Base-by-base conservation (phyloP, 2,888 invertebrate genomes). In the Andrena hattorfiana region DNA sequence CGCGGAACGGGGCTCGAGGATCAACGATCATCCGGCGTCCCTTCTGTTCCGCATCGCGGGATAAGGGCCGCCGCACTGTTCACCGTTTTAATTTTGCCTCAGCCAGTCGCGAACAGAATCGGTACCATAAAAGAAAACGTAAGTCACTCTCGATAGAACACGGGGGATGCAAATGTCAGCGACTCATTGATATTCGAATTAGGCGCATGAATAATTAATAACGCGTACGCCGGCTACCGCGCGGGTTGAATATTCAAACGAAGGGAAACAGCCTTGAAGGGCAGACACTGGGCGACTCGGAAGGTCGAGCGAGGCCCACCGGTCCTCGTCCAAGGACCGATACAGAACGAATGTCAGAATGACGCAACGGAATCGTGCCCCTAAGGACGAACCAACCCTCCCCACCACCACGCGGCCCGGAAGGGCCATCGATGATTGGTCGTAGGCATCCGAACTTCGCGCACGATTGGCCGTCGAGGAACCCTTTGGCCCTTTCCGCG, bases 331-430 rank as follows among this genome's bases (percentile, higher is more conserved):
- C 85, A 79, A 85, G 87, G 88, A 85, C 92, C 90, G 90, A 91
- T 91, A 89, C 91, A 84, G 90, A 91, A 90, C 91, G 94, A 94
- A 89, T 94, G 93, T 91, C 89, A 89, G 92, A 90, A 90, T 94
- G 93, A 93, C 92, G 93, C 93, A 93, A 94, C 92, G 90, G 79
- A 89, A 88, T 87, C 68, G 81, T 86, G 85, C 79, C 85, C 91
- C 92, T 90, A 90, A 93, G 92, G 92, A 92, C 91, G 89, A 89
- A 85, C 87, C 87, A 88, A 88, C 91, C 92, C 90, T 90, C 93
- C 92, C 92, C 93, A 88, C 93, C 85, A 87, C 81, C 75, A 49
- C 51, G 64, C 26, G 66, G 32, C 26, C 48, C 49, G 10, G 20
- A 62, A 28, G 73, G 84, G 80, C 82, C 66, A 80, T 63, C 60